These are phyloP conservation scores for Hippoglossus hippoglossus DNA, from an alignment of 2,797 vertebrate species.

Conservation along the genomic window DNA sequence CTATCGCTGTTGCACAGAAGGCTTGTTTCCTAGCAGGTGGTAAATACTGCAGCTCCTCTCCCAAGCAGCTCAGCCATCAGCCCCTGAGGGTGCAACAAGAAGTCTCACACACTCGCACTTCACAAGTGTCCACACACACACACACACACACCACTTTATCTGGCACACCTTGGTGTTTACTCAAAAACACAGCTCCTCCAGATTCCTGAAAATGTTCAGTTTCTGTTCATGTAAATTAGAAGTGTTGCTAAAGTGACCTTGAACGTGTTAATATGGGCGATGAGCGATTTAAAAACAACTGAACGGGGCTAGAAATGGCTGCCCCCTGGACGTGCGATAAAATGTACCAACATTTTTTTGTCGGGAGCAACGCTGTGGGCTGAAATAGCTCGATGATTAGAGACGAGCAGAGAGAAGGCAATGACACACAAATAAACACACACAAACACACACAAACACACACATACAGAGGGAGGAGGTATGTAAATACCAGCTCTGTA, in stretches of 20 bases:
- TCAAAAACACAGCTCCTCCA: constrained; percentile 43
- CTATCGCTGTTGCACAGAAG: constrained; percentile 75
- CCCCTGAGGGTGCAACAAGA: constrained; percentile 67
- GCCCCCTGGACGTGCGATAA: constrained; percentile 25
- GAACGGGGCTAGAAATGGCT: constrained; percentile 15
- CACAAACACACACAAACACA: constrained; percentile 9
- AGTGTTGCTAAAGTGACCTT: constrained; percentile 43
- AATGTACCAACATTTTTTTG: constrained; percentile 1
- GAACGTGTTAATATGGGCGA: constrained; percentile 7
- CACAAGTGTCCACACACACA: constrained; percentile 35
- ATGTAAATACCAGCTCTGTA: constrained; percentile 43
- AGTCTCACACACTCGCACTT: constrained; percentile 44
- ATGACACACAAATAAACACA: background rate
- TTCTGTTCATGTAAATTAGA: constrained; percentile 46
- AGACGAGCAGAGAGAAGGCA: constrained; percentile 21
- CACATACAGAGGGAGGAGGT: constrained; percentile 2
- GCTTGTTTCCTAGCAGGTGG: constrained; percentile 79
- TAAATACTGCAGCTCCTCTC: constrained; percentile 73
- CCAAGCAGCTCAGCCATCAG: constrained; percentile 68
- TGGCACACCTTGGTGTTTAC: constrained; percentile 57
- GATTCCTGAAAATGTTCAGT: constrained; percentile 38
- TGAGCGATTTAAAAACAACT: constrained; percentile 26
- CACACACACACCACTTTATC: constrained; percentile 39
- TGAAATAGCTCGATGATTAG: constrained; percentile 38
- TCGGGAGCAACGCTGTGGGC: constrained; percentile 1